Base-by-base conservation (phyloP, 2,888 invertebrate species). In the Stenurella melanura region DNA sequence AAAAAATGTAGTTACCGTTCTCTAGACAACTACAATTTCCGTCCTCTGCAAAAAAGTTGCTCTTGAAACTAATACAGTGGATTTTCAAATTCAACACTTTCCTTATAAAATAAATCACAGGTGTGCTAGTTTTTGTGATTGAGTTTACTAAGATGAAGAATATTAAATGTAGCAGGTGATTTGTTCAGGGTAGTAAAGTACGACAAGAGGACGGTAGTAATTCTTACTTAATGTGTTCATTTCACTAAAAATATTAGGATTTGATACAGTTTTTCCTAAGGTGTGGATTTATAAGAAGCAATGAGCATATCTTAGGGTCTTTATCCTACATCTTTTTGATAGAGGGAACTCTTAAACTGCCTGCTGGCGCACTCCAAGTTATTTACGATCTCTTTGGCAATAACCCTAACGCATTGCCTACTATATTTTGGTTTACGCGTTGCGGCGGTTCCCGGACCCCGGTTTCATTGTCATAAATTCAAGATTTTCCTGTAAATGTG, bases 371-470 rank as follows among this genome's bases (percentile, higher is more conserved):
- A 58, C 74, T 77, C 74, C 77, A 74, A 66, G 70, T 74, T 77
- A 79, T 79, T 79, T 79, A 79, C 77, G 75, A 75, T 64, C 74
- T 68, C 73, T 64, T 75, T 67, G 79, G 75, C 77, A 77, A 77
- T 77, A 79, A 77, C 75, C 77, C 79, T 75, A 79, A 79, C 73
- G 75, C 79, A 79, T 79, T 63, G 79, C 76, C 73, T 71, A 77
- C 73, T 77, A 79, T 73, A 79, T 79, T 79, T 79, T 74, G 73
- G 79, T 72, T 70, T 75, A 60, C 75, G 71, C 75, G 66, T 70
- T 73, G 72, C 75, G 75, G 75, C 68, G 72, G 72, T 63, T 74
- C 75, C 73, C 50, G 54, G 58, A 57, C 19, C 61, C 72, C 73
- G 58, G 58, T 77, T 73, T 79, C 69, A 70, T 73, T 72, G 68